Evolutionary conservation across 2,797 vertebrate species (phyloP).

Genomic region (Agapornis canus): DNA sequence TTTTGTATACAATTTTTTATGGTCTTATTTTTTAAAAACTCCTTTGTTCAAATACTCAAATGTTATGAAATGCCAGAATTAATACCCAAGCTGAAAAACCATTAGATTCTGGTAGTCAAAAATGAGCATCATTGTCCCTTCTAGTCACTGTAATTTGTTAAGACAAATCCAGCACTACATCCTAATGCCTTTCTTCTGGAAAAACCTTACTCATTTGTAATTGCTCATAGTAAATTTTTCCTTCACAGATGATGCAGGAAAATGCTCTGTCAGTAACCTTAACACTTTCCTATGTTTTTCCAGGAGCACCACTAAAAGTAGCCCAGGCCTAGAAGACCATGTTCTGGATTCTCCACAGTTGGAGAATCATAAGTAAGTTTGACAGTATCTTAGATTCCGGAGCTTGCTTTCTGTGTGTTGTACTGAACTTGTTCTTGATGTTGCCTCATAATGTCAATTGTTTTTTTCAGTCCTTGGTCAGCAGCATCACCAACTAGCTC

Average conservation of each 20-base stretch:
- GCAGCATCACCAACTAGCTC: constrained; percentile 78
- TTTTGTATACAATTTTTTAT: not conserved
- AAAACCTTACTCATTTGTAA: not conserved
- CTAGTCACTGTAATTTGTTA: not conserved
- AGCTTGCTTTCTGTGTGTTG: not conserved
- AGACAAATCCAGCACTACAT: not conserved
- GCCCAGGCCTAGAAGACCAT: constrained; percentile 50
- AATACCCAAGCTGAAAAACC: not conserved
- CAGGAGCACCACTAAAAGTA: constrained; percentile 47
- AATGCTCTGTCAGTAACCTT: not conserved
- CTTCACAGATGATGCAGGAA: not conserved
- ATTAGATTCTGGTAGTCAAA: not conserved
- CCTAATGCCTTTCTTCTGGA: not conserved
- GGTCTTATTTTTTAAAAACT: no score
- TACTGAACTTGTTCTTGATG: not conserved
- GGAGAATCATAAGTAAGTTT: constrained; percentile 76
- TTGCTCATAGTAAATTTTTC: not conserved
- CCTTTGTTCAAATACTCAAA: not conserved
- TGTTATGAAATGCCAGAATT: not conserved
- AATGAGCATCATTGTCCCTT: not conserved
- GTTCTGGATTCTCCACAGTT: constrained; percentile 49
- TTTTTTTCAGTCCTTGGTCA: constrained; percentile 88
- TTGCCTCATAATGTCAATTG: not conserved
- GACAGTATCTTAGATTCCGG: not conserved
- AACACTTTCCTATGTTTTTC: not conserved